These are phyloP conservation scores for Noctua fimbriata DNA, from an alignment of 2,888 invertebrate species.

Conservation along the genomic window DNA sequence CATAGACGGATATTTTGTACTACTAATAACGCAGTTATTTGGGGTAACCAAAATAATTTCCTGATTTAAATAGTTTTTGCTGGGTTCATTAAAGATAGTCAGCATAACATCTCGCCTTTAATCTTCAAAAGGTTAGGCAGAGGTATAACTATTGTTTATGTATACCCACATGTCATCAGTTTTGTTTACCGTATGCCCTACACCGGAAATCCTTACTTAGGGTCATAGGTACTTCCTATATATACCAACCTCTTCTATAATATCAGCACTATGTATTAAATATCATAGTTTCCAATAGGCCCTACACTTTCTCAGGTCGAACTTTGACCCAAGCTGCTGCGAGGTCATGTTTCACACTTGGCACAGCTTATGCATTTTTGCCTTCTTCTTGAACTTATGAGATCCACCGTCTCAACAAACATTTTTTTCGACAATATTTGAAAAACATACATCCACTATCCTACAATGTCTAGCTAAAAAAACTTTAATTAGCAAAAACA, in stretches of 20 bases:
- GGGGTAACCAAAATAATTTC: too few species aligned
- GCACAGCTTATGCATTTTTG: neutral
- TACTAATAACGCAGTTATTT: neutral
- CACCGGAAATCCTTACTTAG: neutral
- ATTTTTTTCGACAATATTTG: neutral
- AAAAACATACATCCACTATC: neutral
- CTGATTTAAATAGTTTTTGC: neutral
- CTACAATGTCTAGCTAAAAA: neutral
- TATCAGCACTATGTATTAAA: constrained; percentile 27
- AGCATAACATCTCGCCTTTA: neutral
- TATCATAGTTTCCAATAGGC: constrained; percentile 41
- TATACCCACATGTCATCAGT: neutral
- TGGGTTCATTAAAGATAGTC: neutral
- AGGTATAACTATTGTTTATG: neutral
- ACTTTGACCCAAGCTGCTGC: constrained; percentile 47
- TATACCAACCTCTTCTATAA: constrained; percentile 1
- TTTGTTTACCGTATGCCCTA: neutral
- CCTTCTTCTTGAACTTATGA: neutral
- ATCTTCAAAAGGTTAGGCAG: neutral
- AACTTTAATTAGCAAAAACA: too few species aligned
- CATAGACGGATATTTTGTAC: neutral
- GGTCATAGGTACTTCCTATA: constrained; percentile 19
- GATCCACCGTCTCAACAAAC: neutral
- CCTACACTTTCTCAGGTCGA: constrained; percentile 53
- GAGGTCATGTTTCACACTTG: constrained; percentile 29